These are phyloP conservation scores for Aldrovandia affinis DNA, from an alignment of 2,797 vertebrate species.

Conservation along the genomic window DNA sequence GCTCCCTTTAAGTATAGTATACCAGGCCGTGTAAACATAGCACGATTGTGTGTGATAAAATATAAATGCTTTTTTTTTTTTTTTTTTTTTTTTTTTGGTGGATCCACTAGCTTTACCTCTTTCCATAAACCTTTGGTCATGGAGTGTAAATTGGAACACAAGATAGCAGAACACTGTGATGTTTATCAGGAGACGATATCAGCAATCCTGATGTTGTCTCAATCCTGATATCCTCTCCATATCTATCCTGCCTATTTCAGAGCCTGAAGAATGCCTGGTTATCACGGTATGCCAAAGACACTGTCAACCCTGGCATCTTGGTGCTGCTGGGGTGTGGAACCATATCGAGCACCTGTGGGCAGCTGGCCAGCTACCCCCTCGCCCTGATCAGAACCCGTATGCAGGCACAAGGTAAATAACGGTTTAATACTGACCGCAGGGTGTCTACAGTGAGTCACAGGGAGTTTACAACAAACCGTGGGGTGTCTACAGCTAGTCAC, in stretches of 20 bases:
- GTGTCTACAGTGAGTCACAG: neutral
- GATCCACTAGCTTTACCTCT: neutral
- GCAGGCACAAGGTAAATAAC: slow-evolving; percentile 87
- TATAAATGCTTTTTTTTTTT: too few species aligned
- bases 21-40: neutral
- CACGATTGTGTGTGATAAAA: neutral
- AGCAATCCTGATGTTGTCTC: neutral
- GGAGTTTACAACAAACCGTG: neutral
- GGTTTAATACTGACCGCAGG: neutral
- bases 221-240: neutral
- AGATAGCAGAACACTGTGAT: neutral
- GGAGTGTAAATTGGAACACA: neutral
- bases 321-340: slow-evolving; percentile 89
- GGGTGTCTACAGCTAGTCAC: neutral
- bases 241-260: slow-evolving; percentile 60
- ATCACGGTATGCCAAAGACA: slow-evolving; percentile 83
- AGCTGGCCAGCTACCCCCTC: slow-evolving; percentile 89
- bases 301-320: slow-evolving; percentile 87
- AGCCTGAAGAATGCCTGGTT: slow-evolving; percentile 89
- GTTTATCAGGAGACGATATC: neutral
- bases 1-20: neutral
- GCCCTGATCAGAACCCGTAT: slow-evolving; percentile 90
- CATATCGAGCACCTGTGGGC: slow-evolving; percentile 88
- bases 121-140: neutral
- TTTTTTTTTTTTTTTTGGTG: neutral